Conservation (phyloP, 2,113 vertebrate genomes). For the Podarcis raffonei region DNA sequence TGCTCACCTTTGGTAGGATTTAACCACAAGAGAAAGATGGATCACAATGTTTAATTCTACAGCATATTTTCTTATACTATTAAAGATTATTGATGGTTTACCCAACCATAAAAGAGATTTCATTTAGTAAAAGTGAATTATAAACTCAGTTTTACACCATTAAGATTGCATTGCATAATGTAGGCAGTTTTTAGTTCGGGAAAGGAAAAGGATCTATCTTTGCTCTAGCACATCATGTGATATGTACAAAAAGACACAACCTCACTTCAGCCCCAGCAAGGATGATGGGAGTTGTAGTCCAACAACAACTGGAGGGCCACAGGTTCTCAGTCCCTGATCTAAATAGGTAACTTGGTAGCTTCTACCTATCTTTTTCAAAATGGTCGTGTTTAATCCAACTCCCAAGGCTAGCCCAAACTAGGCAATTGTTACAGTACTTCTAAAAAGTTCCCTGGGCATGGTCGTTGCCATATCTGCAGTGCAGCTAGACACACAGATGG, state of each 20-base stretch:
- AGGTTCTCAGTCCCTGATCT: too few species aligned
- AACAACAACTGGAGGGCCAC: too few species aligned
- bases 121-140: constrained; percentile 35
- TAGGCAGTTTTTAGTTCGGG: background rate
- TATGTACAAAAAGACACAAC: background rate
- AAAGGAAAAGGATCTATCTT: background rate
- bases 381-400: background rate
- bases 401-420: background rate
- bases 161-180: background rate
- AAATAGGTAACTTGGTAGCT: background rate
- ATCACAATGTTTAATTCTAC: background rate
- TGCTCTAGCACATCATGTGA: fast-evolving
- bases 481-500: background rate
- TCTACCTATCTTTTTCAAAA: background rate
- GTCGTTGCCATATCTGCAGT: background rate
- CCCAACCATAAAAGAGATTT: background rate
- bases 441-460: background rate
- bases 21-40: background rate
- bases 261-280: constrained; percentile 23
- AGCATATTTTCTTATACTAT: background rate
- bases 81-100: background rate
- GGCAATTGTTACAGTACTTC: background rate
- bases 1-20: background rate
- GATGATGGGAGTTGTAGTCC: too few species aligned
- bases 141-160: background rate